Conservation (phyloP, 2,797 vertebrate species). For the Silurus aristotelis region DNA sequence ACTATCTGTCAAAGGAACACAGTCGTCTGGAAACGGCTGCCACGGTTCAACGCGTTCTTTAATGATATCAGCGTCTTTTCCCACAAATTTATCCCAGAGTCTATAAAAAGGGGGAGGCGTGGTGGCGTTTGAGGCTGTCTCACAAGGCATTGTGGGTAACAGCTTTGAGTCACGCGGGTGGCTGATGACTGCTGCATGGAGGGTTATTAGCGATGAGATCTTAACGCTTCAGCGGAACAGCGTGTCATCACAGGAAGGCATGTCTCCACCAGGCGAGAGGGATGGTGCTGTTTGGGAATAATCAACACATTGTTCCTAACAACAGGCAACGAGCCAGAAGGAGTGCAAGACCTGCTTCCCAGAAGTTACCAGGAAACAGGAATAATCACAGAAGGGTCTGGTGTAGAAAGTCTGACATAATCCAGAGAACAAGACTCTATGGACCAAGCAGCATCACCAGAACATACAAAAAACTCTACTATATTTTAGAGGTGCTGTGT, state of each 20-base stretch:
- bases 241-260: conserved; percentile 42
- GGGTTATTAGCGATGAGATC: conserved; percentile 47
- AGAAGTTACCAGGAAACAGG: conserved; percentile 46
- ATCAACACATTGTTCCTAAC: conserved; percentile 43
- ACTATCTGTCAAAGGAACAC: conserved; percentile 18
- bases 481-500: neutral
- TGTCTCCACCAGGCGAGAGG: conserved; percentile 34
- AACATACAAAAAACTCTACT: neutral
- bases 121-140: conserved; percentile 26
- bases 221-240: conserved; percentile 40
- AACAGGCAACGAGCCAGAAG: conserved; percentile 33
- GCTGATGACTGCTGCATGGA: conserved; percentile 50
- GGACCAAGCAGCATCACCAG: neutral
- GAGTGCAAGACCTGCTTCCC: conserved; percentile 46
- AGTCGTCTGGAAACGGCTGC: conserved; percentile 14
- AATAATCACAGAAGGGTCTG: neutral
- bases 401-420: neutral
- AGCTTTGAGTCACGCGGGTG: conserved; percentile 36
- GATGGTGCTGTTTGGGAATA: conserved; percentile 38
- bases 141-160: conserved; percentile 41
- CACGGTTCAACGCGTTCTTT: conserved; percentile 11
- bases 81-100: neutral
- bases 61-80: conserved; percentile 31
- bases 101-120: conserved; percentile 17
- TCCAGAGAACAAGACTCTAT: neutral